These are phyloP conservation scores for Temnopleurus reevesii DNA, from an alignment of 53 echinoderm and acorn worm genomes.

Conservation along the genomic window DNA sequence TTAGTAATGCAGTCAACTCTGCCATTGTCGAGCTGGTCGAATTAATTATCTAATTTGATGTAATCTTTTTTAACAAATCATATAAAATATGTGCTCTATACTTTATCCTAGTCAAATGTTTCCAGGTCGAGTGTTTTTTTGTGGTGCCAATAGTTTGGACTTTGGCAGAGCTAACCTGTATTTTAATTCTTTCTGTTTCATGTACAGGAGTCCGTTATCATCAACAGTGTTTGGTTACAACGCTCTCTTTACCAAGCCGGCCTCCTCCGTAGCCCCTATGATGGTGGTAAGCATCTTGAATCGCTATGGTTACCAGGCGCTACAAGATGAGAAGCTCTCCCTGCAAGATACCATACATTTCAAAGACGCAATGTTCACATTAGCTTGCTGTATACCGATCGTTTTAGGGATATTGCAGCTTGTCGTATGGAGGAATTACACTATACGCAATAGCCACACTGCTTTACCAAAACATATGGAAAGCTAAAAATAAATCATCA, in stretches of 20 bases:
- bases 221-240: slow-evolving; percentile 95
- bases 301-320: slow-evolving; percentile 68
- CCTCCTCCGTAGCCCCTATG: slow-evolving; percentile 86
- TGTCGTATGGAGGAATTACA: slow-evolving; percentile 74
- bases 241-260: slow-evolving; percentile 95
- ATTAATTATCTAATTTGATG: no score
- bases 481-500: no score
- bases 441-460: slow-evolving; percentile 77
- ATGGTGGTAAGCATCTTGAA: slow-evolving; percentile 76
- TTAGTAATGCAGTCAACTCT: no score
- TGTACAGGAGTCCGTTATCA: slow-evolving; percentile 80
- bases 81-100: no score
- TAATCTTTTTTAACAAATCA: no score
- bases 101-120: no score
- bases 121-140: no score
- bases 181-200: neutral
- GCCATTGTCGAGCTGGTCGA: no score
- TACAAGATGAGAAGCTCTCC: slow-evolving; percentile 48
- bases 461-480: slow-evolving; percentile 74
- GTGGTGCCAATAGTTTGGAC: no score
- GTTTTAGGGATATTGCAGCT: slow-evolving; percentile 71
- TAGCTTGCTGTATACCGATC: slow-evolving; percentile 76
- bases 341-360: neutral
- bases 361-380: slow-evolving; percentile 65
- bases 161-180: no score